phyloP scores from a whole-genome alignment of 1,140 invertebrate species.

The Chrysoperla carnea region DNA sequence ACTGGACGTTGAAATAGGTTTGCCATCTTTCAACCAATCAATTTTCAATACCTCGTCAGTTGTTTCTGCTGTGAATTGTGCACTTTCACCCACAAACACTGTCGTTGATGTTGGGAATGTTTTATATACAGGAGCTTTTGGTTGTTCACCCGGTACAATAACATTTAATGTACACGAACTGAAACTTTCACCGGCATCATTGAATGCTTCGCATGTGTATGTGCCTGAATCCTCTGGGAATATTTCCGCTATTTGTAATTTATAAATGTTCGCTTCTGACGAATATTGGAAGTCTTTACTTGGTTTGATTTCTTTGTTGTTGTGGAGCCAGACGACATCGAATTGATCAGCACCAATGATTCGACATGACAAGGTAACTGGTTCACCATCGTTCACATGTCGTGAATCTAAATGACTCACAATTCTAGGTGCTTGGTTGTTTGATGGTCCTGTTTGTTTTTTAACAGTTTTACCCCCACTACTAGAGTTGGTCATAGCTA shows the following conservation, averaged over 20 bases:
- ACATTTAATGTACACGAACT: conserved; percentile 78
- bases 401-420: conserved; percentile 65
- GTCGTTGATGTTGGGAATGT: conserved; percentile 82
- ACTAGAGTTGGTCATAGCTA: conserved; percentile 41
- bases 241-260: conserved; percentile 80
- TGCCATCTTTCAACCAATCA: conserved; percentile 81
- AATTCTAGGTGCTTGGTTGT: conserved; percentile 57
- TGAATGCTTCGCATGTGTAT: conserved; percentile 93
- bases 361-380: conserved; percentile 65
- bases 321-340: conserved; percentile 89
- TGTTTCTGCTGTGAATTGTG: conserved; percentile 63
- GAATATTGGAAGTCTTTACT: conserved; percentile 92
- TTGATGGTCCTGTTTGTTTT: background rate
- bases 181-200: conserved; percentile 84
- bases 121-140: conserved; percentile 64
- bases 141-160: conserved; percentile 69
- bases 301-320: conserved; percentile 91
- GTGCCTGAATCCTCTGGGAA: conserved; percentile 87
- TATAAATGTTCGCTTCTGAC: conserved; percentile 78
- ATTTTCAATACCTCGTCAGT: conserved; percentile 41
- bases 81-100: conserved; percentile 60
- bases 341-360: conserved; percentile 78
- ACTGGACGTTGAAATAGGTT: conserved; percentile 55
- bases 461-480: conserved; percentile 22
- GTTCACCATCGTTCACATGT: conserved; percentile 71